Conservation (phyloP, 2,113 vertebrate genomes). For the Mustela lutreola region DNA sequence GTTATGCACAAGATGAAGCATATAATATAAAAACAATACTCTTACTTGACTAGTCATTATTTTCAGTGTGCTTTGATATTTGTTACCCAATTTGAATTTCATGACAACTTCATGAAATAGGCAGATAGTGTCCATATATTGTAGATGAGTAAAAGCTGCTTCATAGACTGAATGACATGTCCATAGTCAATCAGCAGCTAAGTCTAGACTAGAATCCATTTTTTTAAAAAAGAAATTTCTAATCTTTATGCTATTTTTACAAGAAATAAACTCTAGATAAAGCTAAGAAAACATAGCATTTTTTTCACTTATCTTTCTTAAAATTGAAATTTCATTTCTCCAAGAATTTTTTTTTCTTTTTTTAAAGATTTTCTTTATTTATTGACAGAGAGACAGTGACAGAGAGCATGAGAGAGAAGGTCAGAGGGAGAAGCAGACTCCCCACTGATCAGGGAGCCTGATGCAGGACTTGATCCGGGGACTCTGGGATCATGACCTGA, state of each 20-base stretch:
- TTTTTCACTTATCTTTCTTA: neutral
- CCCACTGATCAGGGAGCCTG: no score
- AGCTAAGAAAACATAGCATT: neutral
- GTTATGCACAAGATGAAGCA: neutral
- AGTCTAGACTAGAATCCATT: neutral
- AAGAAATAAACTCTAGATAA: neutral
- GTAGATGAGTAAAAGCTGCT: neutral
- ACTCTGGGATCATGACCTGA: no score
- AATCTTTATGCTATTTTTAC: neutral
- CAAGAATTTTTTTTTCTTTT: neutral
- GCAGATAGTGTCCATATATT: neutral
- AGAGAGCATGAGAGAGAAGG: no score
- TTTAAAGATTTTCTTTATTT: no score
- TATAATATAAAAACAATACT: neutral
- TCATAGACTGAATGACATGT: neutral
- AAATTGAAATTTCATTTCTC: neutral
- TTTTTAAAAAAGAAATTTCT: neutral
- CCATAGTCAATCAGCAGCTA: neutral
- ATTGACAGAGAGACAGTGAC: no score
- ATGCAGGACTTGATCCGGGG: no score
- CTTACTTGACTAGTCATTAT: neutral
- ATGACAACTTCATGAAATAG: neutral
- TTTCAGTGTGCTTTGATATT: neutral
- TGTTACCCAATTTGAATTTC: neutral
- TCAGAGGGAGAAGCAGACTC: no score